Base-by-base conservation (phyloP, 1,140 invertebrate genomes). In the Thaumetopoea pityocampa region DNA sequence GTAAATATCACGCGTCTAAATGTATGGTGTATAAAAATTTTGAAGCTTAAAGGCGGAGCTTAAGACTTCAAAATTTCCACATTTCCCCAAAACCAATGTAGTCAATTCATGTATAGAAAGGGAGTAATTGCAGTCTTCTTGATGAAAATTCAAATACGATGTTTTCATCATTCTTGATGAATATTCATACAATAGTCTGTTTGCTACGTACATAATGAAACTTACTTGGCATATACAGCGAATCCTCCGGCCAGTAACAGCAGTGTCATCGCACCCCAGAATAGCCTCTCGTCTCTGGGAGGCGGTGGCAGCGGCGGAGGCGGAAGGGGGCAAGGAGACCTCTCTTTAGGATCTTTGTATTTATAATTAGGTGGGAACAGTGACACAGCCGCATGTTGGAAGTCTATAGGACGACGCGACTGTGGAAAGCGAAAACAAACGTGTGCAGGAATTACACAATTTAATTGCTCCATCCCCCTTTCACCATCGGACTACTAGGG, bases 151-250 rank as follows among this genome's bases (percentile, higher is more conserved):
- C n/a, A n/a, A n/a, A n/a, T n/a, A n/a, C n/a, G n/a, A n/a, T n/a
- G n/a, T n/a, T n/a, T n/a, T n/a, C n/a, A n/a, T n/a, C n/a, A n/a
- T n/a, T n/a, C n/a, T n/a, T n/a, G n/a, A n/a, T n/a, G n/a, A n/a
- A n/a, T n/a, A n/a, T n/a, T n/a, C n/a, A n/a, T n/a, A n/a, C n/a
- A n/a, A n/a, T n/a, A n/a, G n/a, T n/a, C n/a, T n/a, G n/a, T n/a
- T n/a, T n/a, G n/a, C n/a, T n/a, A 47, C 5, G 28, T 19, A 22
- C 11, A 27, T 28, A 10, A 11, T 15, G 11, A 18, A 9, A 30
- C 65, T 52, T 22, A 78, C 73, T 70, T 70, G 3, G 70, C 70
- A 23, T 66, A 63, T n/a, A 64, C 61, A 24, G 45, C 63, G 23
- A 77, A 73, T 4, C 58, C 60, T 1, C 59, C 68, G 19, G 65